Conservation (phyloP, 2,888 invertebrate species). For the Pseudoips prasinana region DNA sequence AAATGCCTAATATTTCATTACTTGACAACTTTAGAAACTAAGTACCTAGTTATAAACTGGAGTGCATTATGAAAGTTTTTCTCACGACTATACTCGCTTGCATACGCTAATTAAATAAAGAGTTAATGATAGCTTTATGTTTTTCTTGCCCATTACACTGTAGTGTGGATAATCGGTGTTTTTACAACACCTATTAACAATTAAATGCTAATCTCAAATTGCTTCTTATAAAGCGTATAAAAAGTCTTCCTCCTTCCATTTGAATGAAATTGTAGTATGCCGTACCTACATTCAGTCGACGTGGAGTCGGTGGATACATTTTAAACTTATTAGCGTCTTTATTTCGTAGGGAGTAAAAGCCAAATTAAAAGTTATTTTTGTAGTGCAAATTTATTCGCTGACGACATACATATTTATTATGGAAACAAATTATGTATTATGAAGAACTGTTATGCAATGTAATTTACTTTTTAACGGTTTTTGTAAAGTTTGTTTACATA, state of each 20-base stretch:
- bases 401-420: slow-evolving; percentile 28
- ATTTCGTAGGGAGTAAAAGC: too few species aligned
- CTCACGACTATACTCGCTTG: slow-evolving; percentile 28
- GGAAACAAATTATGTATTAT: slow-evolving; percentile 22
- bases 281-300: slow-evolving; percentile 8
- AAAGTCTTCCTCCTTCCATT: slow-evolving; percentile 18
- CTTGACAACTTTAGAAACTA: too few species aligned
- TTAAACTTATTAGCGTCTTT: too few species aligned
- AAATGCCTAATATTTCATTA: too few species aligned
- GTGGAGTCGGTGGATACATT: too few species aligned
- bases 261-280: background rate
- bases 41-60: too few species aligned
- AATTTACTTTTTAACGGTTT: slow-evolving; percentile 2
- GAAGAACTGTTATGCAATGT: slow-evolving; percentile 14
- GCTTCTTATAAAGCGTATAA: slow-evolving; percentile 18
- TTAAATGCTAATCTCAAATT: slow-evolving; percentile 30
- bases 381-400: too few species aligned
- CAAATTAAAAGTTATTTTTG: too few species aligned
- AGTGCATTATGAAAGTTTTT: slow-evolving; percentile 34
- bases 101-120: slow-evolving; percentile 30
- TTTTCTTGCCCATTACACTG: slow-evolving; percentile 23
- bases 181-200: slow-evolving; percentile 24
- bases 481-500: too few species aligned
- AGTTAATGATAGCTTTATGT: slow-evolving; percentile 25
- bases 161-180: slow-evolving; percentile 10